These are phyloP conservation scores for Epinephelus moara DNA, from an alignment of 2,113 vertebrate species.

Conservation along the genomic window DNA sequence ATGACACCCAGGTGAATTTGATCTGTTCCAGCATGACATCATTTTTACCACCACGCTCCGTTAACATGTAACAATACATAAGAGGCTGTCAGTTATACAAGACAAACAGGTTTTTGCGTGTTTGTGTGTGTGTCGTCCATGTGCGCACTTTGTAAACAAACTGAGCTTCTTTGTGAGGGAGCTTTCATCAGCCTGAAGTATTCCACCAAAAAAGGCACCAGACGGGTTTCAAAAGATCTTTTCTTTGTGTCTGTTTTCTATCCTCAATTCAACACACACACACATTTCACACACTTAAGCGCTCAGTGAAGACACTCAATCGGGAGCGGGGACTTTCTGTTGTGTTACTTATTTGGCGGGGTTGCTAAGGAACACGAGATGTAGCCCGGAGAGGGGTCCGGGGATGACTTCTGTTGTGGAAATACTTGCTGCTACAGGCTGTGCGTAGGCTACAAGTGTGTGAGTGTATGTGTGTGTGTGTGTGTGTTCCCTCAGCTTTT, in stretches of 20 bases:
- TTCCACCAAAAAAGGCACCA: slow-evolving; percentile 5
- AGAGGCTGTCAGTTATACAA: slow-evolving; percentile 54
- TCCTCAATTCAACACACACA: slow-evolving; percentile 32
- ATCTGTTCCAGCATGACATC: slow-evolving; percentile 51
- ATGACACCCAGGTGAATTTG: slow-evolving; percentile 42
- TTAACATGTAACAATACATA: slow-evolving; percentile 43
- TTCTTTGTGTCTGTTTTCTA: slow-evolving; percentile 17
- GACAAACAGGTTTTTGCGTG: slow-evolving; percentile 62
- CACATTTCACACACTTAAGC: slow-evolving; percentile 28
- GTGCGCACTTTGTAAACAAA: slow-evolving; percentile 50
- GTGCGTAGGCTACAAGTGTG: slow-evolving; percentile 41
- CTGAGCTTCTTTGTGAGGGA: slow-evolving; percentile 27
- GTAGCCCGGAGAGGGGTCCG: slow-evolving; percentile 63
- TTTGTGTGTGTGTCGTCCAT: slow-evolving; percentile 17
- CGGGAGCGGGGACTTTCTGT: slow-evolving; percentile 39
- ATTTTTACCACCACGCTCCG: slow-evolving; percentile 22
- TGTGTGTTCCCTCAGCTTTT: slow-evolving; percentile 23
- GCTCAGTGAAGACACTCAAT: slow-evolving; percentile 53
- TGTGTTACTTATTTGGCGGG: slow-evolving; percentile 71
- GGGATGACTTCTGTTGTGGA: slow-evolving; percentile 73
- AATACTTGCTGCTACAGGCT: slow-evolving; percentile 61
- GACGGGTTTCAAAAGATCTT: slow-evolving; percentile 32
- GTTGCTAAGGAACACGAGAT: slow-evolving; percentile 77
- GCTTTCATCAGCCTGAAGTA: slow-evolving; percentile 49
- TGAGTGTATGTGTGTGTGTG: slow-evolving; percentile 19